Evolutionary conservation across 2,113 vertebrate genomes (phyloP).

Genomic region (Dryoscopus gambensis): DNA sequence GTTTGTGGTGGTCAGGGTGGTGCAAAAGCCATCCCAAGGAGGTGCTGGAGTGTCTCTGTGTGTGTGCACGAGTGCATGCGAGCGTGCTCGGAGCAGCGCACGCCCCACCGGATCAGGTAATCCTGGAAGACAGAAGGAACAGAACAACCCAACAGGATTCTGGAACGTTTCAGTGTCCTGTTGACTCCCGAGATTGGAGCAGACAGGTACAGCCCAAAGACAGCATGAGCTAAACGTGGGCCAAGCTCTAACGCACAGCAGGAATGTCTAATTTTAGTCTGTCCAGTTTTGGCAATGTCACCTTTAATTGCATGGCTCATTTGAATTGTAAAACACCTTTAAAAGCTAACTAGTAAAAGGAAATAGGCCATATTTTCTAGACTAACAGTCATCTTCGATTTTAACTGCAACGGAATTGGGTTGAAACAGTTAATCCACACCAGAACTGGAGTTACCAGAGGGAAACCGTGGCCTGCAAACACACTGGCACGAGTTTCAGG

Average conservation of each 20-base stretch:
- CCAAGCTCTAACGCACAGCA: conserved; percentile 59
- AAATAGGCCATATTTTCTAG: conserved; percentile 51
- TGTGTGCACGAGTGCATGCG: rapidly evolving
- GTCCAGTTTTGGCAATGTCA: conserved; percentile 60
- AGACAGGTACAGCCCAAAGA: conserved; percentile 65
- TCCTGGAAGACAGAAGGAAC: not conserved
- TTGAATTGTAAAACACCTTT: conserved; percentile 65
- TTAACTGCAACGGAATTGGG: conserved; percentile 15
- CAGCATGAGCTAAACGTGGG: conserved; percentile 39
- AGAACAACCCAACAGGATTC: conserved; percentile 27
- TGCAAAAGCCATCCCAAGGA: rapidly evolving
- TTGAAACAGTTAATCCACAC: conserved; percentile 34
- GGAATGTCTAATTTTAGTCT: conserved; percentile 58
- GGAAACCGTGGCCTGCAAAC: not conserved
- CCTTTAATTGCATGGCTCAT: conserved; percentile 61
- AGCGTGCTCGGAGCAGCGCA: not conserved
- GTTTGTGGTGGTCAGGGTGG: not conserved
- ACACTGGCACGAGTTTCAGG: not conserved
- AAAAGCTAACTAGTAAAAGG: conserved; percentile 58
- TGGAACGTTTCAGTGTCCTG: conserved; percentile 59
- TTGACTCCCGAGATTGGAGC: conserved; percentile 56
- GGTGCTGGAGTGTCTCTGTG: rapidly evolving
- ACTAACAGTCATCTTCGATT: conserved; percentile 47
- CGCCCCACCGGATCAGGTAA: not conserved
- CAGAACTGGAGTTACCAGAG: not conserved